Percentiles rank a stretch among this genome's conserved stretches.
phyloP scores from a whole-genome alignment of 2,888 invertebrate genomes.

The Xestia ashworthii region DNA sequence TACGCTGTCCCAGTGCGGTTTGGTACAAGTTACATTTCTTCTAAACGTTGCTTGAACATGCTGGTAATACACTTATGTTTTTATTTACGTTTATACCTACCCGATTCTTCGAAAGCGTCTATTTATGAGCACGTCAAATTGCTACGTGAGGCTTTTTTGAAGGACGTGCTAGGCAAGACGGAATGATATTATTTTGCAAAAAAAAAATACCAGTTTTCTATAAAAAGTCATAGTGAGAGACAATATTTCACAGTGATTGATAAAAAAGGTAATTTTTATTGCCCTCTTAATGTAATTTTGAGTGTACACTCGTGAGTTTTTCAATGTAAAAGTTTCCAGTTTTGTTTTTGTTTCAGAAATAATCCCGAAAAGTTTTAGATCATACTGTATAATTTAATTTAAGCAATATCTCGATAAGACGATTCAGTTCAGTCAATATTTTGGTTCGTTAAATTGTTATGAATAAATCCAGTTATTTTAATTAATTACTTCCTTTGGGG shows the following conservation, averaged over 20 bases:
- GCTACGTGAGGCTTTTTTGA: too few relatives aligned
- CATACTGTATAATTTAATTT: conserved; percentile 22
- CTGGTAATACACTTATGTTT: too few relatives aligned
- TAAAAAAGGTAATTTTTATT: conserved; percentile 21
- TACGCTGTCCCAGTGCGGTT: too few relatives aligned
- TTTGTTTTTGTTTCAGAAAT: conserved; percentile 38
- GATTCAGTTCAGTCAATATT: conserved; percentile 26
- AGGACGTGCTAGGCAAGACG: too few relatives aligned
- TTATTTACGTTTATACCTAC: too few relatives aligned
- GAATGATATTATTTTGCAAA: too few relatives aligned
- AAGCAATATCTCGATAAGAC: conserved; percentile 19
- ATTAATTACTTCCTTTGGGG: background rate
- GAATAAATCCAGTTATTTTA: background rate
- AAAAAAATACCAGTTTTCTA: background rate
- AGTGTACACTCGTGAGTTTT: conserved; percentile 13
- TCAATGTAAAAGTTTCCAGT: conserved; percentile 22
- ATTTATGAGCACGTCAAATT: too few relatives aligned
- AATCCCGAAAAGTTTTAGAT: conserved; percentile 19
- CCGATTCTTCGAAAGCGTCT: too few relatives aligned
- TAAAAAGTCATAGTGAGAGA: background rate
- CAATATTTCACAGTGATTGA: conserved; percentile 5
- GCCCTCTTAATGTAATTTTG: conserved; percentile 12
- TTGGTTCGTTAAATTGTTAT: conserved; percentile 7
- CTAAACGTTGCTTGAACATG: too few relatives aligned
- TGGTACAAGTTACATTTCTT: too few relatives aligned